Base-by-base conservation (phyloP, 2,113 vertebrate species). In the Neotoma lepida region DNA sequence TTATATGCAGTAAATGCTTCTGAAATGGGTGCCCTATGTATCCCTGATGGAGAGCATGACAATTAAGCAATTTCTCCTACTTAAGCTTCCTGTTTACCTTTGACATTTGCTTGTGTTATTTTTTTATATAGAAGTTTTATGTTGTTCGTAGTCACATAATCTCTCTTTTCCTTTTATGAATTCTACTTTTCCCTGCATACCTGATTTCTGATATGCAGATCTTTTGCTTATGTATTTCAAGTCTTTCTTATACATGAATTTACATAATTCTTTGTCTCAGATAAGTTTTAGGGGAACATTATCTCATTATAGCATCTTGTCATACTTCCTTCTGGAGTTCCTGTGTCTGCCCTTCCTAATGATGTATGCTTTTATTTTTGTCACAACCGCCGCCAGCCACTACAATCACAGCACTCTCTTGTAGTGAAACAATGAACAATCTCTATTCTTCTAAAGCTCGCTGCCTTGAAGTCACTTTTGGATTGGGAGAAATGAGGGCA, bases 391-490 rank as follows among this genome's bases (percentile, higher is more conserved):
- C 51, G 33, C 35, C 80, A 74, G 10, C 58, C 10, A 66, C 54
- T 70, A 18, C 70, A 64, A 87, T 88, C 28, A 28, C 51, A 89
- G 78, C 71, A 46, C 54, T 68, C 33, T 56, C 71, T 73, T 82
- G 58, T 20, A 90, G 81, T 90, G 44, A 33, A 91, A 54, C 64
- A 78, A 74, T 33, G 71, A 77, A 90, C 41, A 78, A 70, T 95
- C 78, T 24, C 58, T 54, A 70, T 64, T 94, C 44, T 90, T 9
- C 24, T n/a, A n/a, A 88, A 91, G 78, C 15, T 68, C 89, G 35
- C 56, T 88, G 76, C 70, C 94, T 94, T 86, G 0, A 91, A 88
- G 77, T 95, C 70, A 93, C 87, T 95, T 96, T 91, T 56, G 91
- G 70, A 82, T 90, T 56, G 46, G 64, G 35, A 76, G 76, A 93